These are phyloP conservation scores for Automeris io DNA, from an alignment of 2,888 invertebrate species.

Conservation along the genomic window DNA sequence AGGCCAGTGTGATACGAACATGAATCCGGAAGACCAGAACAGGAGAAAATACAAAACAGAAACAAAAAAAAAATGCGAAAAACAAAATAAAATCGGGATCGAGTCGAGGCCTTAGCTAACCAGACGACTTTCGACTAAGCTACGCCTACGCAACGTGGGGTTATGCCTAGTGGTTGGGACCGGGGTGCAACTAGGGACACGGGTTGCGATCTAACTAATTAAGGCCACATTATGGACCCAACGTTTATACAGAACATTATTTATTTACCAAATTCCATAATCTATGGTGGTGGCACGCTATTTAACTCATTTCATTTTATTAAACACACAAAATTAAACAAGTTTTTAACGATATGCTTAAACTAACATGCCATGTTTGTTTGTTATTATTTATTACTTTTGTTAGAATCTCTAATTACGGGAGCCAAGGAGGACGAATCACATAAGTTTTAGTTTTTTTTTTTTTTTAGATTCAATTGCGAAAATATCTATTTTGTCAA, in stretches of 20 bases:
- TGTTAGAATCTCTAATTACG: constrained; percentile 43
- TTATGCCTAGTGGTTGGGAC: constrained; percentile 41
- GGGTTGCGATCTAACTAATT: constrained; percentile 31
- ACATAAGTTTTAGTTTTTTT: constrained; percentile 19
- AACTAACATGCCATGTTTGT: constrained; percentile 60
- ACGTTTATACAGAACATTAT: constrained; percentile 24
- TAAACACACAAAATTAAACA: constrained; percentile 9
- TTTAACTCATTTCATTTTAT: constrained; percentile 13
- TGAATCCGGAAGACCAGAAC: constrained; percentile 55
- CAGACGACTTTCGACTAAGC: constrained; percentile 47
- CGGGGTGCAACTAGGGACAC: constrained; percentile 33
- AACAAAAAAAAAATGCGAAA: constrained; percentile 36
- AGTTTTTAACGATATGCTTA: constrained; percentile 30
- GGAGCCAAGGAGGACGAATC: constrained; percentile 58
- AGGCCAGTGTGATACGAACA: constrained; percentile 65
- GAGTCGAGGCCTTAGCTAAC: constrained; percentile 57
- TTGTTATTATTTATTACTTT: constrained; percentile 17
- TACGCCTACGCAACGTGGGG: constrained; percentile 62
- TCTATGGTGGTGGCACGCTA: constrained; percentile 57
- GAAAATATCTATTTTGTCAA: constrained; percentile 28
- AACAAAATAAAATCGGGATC: constrained; percentile 35
- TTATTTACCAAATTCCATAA: constrained; percentile 48
- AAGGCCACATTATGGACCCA: constrained; percentile 30
- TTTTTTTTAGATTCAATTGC: constrained; percentile 35
- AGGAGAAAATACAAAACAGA: constrained; percentile 32